Conservation (phyloP, 2,797 vertebrate genomes). For the Luscinia megarhynchos region DNA sequence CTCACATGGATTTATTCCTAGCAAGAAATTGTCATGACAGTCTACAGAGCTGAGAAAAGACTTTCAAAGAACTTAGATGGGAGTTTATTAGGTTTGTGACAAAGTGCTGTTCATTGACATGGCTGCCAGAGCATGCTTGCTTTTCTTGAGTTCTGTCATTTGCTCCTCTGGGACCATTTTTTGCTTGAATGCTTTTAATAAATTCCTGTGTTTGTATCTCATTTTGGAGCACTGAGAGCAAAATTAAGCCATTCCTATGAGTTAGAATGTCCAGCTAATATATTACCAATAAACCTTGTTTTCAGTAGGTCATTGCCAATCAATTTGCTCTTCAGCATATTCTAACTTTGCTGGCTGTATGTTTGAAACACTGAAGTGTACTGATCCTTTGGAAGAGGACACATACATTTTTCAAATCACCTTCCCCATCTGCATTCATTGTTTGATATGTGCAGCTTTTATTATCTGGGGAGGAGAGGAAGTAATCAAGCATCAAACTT, state of each 20-base stretch:
- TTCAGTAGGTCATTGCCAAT: not conserved
- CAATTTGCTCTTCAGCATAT: not conserved
- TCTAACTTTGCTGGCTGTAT: not conserved
- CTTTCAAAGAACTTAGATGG: not conserved
- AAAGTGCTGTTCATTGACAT: not conserved
- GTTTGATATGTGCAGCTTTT: not conserved
- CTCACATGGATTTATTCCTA: not conserved
- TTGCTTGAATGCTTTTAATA: not conserved
- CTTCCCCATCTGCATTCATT: not conserved
- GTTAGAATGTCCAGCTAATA: not conserved
- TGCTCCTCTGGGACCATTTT: not conserved
- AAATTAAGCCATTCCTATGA: not conserved
- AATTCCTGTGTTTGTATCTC: not conserved
- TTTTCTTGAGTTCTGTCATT: not conserved
- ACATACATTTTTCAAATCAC: fast-evolving
- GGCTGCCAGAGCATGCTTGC: not conserved
- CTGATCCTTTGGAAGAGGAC: not conserved
- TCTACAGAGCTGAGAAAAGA: not conserved
- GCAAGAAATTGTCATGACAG: not conserved
- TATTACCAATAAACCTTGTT: not conserved
- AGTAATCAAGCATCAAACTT: no score
- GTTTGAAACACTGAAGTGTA: not conserved
- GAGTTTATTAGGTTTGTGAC: not conserved
- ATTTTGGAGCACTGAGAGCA: not conserved
- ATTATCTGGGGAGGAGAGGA: not conserved